These are phyloP conservation scores for Orchesella cincta DNA, from an alignment of 1,140 invertebrate genomes.

Conservation along the genomic window DNA sequence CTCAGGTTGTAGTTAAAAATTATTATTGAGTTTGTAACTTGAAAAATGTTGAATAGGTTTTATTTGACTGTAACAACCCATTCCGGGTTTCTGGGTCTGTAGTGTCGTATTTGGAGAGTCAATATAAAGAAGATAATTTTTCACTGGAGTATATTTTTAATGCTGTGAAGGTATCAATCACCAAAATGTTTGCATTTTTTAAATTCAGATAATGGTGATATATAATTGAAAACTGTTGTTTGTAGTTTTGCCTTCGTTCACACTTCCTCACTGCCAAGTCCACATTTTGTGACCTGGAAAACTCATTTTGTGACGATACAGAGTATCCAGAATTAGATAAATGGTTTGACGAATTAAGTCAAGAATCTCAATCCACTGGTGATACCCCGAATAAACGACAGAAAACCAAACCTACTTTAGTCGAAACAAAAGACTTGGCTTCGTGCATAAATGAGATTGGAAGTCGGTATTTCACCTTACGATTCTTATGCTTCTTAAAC, in stretches of 20 bases:
- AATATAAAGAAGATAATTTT: constrained; percentile 27
- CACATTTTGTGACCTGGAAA: background rate
- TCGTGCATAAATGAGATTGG: background rate
- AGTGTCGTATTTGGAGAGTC: constrained; percentile 31
- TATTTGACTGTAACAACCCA: constrained; percentile 19
- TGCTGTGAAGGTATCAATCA: background rate
- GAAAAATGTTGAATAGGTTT: constrained; percentile 22
- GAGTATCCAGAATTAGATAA: no score
- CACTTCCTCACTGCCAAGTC: background rate
- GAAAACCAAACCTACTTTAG: background rate
- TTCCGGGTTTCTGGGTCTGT: constrained; percentile 37
- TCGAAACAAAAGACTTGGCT: background rate
- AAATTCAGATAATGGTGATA: background rate
- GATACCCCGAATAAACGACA: background rate
- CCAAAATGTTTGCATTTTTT: background rate
- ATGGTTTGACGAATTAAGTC: no score
- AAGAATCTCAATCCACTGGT: no score
- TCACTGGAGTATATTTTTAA: background rate
- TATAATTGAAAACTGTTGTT: background rate
- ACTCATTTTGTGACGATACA: no score
- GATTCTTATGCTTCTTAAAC: background rate
- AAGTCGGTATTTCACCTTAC: background rate
- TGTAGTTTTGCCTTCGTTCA: background rate
- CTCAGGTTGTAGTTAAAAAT: constrained; percentile 5
- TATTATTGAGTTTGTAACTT: background rate